Percentiles rank a stretch among this genome's conserved stretches.
Evolutionary conservation across 2,797 vertebrate genomes (phyloP).

Genomic region (Ptychadena robeensis): DNA sequence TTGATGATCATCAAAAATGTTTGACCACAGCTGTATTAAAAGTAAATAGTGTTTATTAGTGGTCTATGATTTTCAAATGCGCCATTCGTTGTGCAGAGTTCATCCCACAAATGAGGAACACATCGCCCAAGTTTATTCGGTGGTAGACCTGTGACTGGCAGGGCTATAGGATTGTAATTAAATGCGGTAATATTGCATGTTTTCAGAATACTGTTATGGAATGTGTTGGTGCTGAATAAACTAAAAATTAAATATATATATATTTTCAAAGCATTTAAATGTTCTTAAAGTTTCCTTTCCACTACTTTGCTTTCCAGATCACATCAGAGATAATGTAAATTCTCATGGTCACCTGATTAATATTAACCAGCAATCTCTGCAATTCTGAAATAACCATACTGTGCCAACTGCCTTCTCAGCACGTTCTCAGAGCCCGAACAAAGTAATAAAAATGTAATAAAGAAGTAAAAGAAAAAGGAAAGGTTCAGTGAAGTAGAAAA

Average conservation of each 20-base stretch:
- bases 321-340: background rate
- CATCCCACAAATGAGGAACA: no score
- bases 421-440: background rate
- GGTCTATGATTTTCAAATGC: no score
- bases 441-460: slow-evolving; percentile 3
- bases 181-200: no score
- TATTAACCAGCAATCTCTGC: slow-evolving; percentile 6
- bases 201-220: no score
- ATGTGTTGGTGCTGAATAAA: no score
- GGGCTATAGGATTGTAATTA: no score
- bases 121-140: no score
- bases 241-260: background rate
- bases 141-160: no score
- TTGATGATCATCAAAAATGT: no score
- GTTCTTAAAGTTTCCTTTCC: background rate
- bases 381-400: background rate
- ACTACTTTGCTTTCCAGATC: background rate
- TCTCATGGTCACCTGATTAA: background rate
- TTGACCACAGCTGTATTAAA: no score
- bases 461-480: background rate
- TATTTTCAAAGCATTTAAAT: background rate
- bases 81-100: no score
- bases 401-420: slow-evolving; percentile 7
- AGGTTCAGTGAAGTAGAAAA: background rate
- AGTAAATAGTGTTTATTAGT: no score